Base-by-base conservation (phyloP, 2,797 vertebrate species). In the Pseudocheirus occidentalis region DNA sequence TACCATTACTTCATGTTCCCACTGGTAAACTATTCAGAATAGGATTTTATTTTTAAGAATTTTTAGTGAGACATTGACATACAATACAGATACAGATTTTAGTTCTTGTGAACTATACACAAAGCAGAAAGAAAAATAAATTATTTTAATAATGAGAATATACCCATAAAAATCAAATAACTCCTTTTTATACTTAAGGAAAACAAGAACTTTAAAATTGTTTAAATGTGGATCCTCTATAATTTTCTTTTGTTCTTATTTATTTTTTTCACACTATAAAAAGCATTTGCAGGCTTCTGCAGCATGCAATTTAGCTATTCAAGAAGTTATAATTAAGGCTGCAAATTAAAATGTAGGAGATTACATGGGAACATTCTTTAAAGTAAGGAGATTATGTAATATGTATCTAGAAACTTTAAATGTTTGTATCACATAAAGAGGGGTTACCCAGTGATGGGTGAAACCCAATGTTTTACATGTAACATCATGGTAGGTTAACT, bases 231-330 rank as follows among this genome's bases (percentile, higher is more conserved):
- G n/a, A 28, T 91, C 93, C 81, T 89, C 55, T 58, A 92, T 31
- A 95, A 94, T 95, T 95, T 94, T 73, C 29, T 81, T 96, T 93
- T 94, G 91, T 94, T 93, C 95, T 93, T 54, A 95, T 93, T 96
- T n/a, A 93, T 91, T 97, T 46, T 46, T 91, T 96, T 96, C 16
- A 73, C 50, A 53, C 0, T 93, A 53, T 97, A 93, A 40, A 96
- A 97, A 93, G 55, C 27, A 96, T 73, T 13, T 53, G 0, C n/a
- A 46, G 95, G 96, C 46, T 97, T 95, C 50, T 92, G 34, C 1
- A 97, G 58, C 52, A 54, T 94, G 87, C 93, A 90, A 95, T 96
- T 96, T 95, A 93, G 13, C 73, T 57, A 57, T 24, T 53, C 46
- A 92, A 13, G 12, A 92, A 95, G 81, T 56, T 95, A 91, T 27